Percentiles rank a stretch among this genome's conserved stretches.
Conservation (phyloP, 2,113 vertebrate genomes). For the Bufo bufo region DNA sequence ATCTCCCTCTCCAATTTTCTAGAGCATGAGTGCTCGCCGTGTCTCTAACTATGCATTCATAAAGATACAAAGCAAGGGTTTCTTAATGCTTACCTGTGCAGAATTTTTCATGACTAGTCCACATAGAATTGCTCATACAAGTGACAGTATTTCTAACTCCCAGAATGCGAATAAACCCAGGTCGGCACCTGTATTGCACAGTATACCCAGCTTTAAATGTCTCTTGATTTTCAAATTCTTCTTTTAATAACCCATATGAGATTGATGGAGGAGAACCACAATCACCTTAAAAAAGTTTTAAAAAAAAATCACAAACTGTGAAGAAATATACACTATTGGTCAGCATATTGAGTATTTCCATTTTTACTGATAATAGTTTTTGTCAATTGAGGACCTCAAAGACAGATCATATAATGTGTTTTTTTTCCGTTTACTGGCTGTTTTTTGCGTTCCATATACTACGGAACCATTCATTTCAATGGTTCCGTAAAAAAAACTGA, state of each 20-base stretch:
- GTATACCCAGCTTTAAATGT: background rate
- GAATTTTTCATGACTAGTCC: background rate
- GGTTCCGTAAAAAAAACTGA: too few species aligned
- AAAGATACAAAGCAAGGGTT: background rate
- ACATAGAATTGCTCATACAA: background rate
- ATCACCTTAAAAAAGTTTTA: background rate
- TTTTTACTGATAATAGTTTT: too few species aligned
- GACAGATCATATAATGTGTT: too few species aligned
- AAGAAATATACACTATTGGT: too few species aligned
- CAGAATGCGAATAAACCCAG: background rate
- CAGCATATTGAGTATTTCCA: too few species aligned
- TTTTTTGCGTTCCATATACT: too few species aligned
- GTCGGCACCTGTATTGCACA: background rate
- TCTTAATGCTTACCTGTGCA: conserved; percentile 1
- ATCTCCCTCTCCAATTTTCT: too few species aligned
- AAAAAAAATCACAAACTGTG: background rate
- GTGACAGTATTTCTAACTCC: background rate
- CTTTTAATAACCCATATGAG: background rate
- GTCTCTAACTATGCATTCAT: background rate
- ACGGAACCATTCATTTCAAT: too few species aligned
- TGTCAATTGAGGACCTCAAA: too few species aligned
- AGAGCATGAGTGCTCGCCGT: too few species aligned
- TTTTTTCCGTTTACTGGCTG: too few species aligned
- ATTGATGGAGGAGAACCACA: background rate
- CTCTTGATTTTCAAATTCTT: background rate